Evolutionary conservation across 92 coral and sea anemone species (phyloP).

Genomic region (Pocillopora meandrina): DNA sequence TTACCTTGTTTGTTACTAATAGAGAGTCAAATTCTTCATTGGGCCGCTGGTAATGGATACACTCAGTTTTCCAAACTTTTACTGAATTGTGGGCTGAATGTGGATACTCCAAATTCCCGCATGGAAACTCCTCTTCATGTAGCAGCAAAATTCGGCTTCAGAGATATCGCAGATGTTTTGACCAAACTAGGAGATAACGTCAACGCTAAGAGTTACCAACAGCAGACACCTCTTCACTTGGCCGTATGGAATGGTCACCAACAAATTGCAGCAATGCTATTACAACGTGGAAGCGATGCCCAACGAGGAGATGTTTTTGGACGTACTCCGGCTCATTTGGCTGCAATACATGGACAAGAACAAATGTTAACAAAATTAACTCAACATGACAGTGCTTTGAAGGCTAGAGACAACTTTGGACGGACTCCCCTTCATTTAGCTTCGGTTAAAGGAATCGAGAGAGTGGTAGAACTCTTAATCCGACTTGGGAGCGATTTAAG

Average conservation of each 20-base stretch:
- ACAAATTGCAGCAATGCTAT: neutral
- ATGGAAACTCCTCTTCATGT: slow-evolving; percentile 21
- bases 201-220: neutral
- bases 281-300: neutral
- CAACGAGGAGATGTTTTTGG: neutral
- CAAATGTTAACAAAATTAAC: neutral
- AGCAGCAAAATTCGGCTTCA: neutral
- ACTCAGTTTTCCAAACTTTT: neutral
- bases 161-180: neutral
- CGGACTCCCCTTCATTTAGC: neutral
- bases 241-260: neutral
- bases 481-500: neutral
- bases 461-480: neutral
- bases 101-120: neutral
- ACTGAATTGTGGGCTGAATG: neutral
- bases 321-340: slow-evolving; percentile 8
- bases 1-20: neutral
- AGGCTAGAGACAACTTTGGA: neutral
- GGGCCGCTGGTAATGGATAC: slow-evolving; percentile 13
- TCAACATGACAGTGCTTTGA: neutral
- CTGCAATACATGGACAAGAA: neutral
- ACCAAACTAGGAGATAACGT: neutral
- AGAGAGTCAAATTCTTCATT: slow-evolving; percentile 14
- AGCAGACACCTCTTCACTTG: slow-evolving; percentile 9
- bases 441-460: neutral